These are phyloP conservation scores for Todiramphus saurophagus DNA, from an alignment of 2,113 vertebrate genomes.

Conservation along the genomic window DNA sequence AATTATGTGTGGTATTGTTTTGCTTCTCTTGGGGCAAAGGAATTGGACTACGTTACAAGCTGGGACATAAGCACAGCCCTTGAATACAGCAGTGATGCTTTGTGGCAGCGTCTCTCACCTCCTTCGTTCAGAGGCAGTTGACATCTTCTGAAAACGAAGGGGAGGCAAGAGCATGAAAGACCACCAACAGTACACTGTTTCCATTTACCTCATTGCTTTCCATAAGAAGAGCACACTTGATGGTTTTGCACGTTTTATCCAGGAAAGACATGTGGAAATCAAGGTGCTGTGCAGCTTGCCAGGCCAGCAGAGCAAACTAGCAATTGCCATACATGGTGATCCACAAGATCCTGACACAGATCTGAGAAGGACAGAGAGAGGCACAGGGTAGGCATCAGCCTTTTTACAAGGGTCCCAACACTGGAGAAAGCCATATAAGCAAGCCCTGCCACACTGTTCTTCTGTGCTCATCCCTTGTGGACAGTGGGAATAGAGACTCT, in stretches of 20 bases:
- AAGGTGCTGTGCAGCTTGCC: background rate
- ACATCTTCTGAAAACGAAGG: background rate
- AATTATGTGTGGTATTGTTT: background rate
- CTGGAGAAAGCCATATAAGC: background rate
- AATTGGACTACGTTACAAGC: background rate
- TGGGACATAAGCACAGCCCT: background rate
- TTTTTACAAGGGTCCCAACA: background rate
- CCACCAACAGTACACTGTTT: background rate
- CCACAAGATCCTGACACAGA: background rate
- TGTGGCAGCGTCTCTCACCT: background rate
- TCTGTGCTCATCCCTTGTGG: background rate
- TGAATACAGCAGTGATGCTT: background rate
- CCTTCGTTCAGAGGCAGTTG: background rate
- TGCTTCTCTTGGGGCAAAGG: background rate
- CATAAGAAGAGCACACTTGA: rapidly evolving
- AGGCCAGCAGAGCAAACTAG: background rate
- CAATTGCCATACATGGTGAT: background rate
- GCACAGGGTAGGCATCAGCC: background rate
- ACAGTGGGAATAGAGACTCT: background rate
- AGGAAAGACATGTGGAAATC: background rate
- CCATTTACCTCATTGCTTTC: background rate
- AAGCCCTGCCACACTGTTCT: background rate
- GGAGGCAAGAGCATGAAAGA: background rate
- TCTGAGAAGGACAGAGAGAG: background rate
- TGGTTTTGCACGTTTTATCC: background rate